Percentiles rank a stretch among this genome's conserved stretches.
phyloP scores from a whole-genome alignment of 2,888 invertebrate species.

The Notocelia uddmanniana region DNA sequence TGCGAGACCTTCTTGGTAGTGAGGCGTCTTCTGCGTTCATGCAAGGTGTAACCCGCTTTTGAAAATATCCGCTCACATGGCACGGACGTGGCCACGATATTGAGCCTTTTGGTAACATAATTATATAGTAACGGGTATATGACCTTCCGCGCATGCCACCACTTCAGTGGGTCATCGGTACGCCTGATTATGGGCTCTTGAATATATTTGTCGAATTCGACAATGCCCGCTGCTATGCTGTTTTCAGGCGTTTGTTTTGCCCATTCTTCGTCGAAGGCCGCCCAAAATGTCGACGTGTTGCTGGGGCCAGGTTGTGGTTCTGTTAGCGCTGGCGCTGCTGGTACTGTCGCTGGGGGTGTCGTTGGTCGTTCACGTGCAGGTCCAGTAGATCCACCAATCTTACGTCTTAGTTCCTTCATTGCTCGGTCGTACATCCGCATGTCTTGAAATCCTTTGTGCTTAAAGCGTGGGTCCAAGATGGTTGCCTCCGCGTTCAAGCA shows the following conservation, averaged over 20 bases:
- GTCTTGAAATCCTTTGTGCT: neutral
- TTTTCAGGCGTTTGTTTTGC: neutral
- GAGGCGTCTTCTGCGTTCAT: too few species aligned
- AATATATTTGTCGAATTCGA: neutral
- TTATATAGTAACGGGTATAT: neutral
- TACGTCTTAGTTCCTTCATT: neutral
- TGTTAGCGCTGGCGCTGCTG: neutral
- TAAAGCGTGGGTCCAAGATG: constrained; percentile 1
- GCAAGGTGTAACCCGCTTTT: too few species aligned
- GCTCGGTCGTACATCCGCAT: neutral
- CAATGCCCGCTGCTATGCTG: neutral
- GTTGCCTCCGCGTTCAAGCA: neutral
- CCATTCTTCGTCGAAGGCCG: neutral
- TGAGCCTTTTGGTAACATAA: neutral
- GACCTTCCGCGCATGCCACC: too few species aligned
- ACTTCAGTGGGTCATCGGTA: too few species aligned
- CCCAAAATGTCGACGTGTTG: neutral
- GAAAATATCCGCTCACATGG: too few species aligned
- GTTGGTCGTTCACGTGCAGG: neutral
- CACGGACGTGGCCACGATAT: too few species aligned
- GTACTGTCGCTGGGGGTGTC: neutral
- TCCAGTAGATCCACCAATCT: neutral
- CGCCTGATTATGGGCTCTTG: neutral
- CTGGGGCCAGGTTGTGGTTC: neutral
- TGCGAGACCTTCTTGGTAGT: neutral